These are phyloP conservation scores for Babyrousa celebensis DNA, from an alignment of 2,797 vertebrate species.

Conservation along the genomic window DNA sequence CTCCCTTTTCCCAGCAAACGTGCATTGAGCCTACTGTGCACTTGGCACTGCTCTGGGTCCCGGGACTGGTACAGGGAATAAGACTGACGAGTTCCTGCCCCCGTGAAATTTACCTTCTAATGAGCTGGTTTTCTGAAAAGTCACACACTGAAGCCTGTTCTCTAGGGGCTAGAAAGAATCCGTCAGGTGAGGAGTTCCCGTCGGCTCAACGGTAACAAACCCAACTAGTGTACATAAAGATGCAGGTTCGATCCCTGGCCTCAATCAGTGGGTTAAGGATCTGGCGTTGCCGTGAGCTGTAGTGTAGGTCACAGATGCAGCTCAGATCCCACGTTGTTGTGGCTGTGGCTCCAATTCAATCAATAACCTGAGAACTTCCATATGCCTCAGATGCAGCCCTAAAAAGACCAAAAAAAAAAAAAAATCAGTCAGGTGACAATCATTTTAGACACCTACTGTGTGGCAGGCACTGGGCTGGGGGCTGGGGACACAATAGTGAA, in stretches of 20 bases:
- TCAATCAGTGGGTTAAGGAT: too few species aligned
- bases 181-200: too few species aligned
- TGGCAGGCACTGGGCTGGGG: not conserved
- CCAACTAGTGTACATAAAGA: too few species aligned
- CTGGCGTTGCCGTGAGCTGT: too few species aligned
- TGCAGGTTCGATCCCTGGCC: too few species aligned
- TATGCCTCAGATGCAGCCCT: too few species aligned
- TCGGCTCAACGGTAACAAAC: too few species aligned
- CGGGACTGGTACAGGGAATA: too few species aligned
- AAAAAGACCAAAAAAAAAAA: not conserved
- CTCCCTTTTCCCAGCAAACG: not conserved
- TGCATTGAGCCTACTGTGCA: not conserved
- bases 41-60: not conserved
- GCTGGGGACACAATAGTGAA: not conserved
- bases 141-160: not conserved
- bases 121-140: conserved; percentile 24
- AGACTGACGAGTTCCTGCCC: not conserved
- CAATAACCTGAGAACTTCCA: too few species aligned
- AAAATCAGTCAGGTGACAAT: not conserved
- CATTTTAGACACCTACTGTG: not conserved
- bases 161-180: not conserved
- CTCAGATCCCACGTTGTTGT: too few species aligned
- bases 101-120: not conserved
- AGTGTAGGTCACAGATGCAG: too few species aligned
- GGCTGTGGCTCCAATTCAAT: too few species aligned